Base-by-base conservation (phyloP, 2,113 vertebrate species). In the Petrocephalus zakoni region DNA sequence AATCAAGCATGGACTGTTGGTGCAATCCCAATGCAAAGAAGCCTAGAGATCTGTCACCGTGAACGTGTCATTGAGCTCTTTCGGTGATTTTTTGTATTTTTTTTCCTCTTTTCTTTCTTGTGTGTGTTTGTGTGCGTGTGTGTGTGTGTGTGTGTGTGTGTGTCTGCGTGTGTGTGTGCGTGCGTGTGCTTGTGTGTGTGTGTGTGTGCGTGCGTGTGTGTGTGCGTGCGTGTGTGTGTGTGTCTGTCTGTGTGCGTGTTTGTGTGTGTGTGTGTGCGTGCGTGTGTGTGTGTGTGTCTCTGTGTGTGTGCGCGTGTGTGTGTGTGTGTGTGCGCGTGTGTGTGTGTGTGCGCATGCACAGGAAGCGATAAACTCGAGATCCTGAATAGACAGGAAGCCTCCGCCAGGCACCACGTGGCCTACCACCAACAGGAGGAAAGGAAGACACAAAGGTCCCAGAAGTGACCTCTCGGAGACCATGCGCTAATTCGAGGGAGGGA, bases 401-500 rank as follows among this genome's bases (percentile, higher is more conserved):
- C 13, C 9, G 42, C 78, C 37, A 10, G 47, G 25, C 52, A 47
- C 9, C 21, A 42, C 53, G 21, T 46, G 19, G 78, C 52, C 37
- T 49, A 34, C 4, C 9, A 6, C 21, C 4, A n/a, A 46, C 37
- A 87, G 51, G 10, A 61, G 19, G 52, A 82, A 25, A 0, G 53
- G 53, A 64, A 88, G 53, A 29, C 7, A n/a, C 49, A 53, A 29
- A 29, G 49, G 72, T 10, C 64, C 21, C 11, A 55, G 42, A 64
- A 11, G 19, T 21, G 81, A 84, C 17, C 46, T 25, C 8, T 5
- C 5, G 22, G 25, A 49, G 61, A 47, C 7, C 58, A 87, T 87
- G 86, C 61, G 46, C 2, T 88, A 58, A 88, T 21, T 55, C 21
- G 81, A 56, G 72, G 51, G 75, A 81, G 72, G 87, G 17, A 88